Conservation (phyloP, 2,888 invertebrate genomes). For the Drosophila putrida region DNA sequence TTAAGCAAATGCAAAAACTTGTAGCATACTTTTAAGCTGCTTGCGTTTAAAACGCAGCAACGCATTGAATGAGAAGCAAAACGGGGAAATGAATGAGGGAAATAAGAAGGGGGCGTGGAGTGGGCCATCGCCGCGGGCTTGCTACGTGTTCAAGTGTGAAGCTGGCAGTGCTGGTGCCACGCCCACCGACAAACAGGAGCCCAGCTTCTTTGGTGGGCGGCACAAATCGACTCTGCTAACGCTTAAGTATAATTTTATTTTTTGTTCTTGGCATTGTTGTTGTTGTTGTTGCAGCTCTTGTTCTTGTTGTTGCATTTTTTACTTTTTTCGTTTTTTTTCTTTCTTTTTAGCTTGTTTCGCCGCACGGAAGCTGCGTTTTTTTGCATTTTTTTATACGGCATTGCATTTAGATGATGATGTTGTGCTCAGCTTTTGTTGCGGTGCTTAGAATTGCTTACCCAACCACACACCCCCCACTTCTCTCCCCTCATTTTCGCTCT, state of each 20-base stretch:
- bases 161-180: constrained; percentile 73
- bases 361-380: constrained; percentile 76
- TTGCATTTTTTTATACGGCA: constrained; percentile 62
- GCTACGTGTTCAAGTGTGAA: constrained; percentile 80
- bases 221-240: constrained; percentile 75
- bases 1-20: constrained; percentile 76
- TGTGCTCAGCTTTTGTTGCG: constrained; percentile 75
- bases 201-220: constrained; percentile 55
- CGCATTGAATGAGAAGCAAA: background rate
- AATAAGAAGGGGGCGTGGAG: background rate
- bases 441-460: constrained; percentile 69
- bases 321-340: background rate
- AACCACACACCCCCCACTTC: background rate
- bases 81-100: constrained; percentile 4
- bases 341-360: constrained; percentile 51
- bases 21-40: constrained; percentile 77
- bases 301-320: constrained; percentile 1
- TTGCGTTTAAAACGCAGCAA: constrained; percentile 44
- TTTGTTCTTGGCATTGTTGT: constrained; percentile 31
- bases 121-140: constrained; percentile 59
- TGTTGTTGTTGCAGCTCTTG: constrained; percentile 9
- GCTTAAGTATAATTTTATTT: constrained; percentile 61
- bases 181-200: constrained; percentile 44
- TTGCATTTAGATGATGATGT: constrained; percentile 78
- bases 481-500: background rate